These are phyloP conservation scores for Rhagonycha fulva DNA, from an alignment of 2,888 invertebrate species.

Conservation along the genomic window DNA sequence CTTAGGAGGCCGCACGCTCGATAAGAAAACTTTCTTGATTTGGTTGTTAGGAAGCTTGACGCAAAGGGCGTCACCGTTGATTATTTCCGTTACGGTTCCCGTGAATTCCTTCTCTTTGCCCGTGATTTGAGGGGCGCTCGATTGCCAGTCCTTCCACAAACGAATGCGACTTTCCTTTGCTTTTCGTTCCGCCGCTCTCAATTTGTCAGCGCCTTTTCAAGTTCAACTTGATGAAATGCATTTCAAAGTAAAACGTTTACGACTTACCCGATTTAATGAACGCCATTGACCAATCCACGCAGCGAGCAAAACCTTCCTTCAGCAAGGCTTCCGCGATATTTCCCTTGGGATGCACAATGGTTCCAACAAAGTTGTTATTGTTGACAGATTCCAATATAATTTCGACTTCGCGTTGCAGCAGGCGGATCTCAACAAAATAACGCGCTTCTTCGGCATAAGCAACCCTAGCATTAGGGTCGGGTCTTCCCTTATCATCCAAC, in stretches of 20 bases:
- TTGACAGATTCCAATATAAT: conserved; percentile 90
- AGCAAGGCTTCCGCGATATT: conserved; percentile 91
- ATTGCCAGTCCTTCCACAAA: conserved; percentile 91
- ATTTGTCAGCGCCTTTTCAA: conserved; percentile 80
- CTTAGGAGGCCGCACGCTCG: conserved; percentile 93
- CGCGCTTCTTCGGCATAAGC: conserved; percentile 89
- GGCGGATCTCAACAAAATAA: conserved; percentile 88
- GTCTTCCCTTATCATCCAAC: conserved; percentile 71
- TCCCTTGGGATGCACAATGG: conserved; percentile 86
- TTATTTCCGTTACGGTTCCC: conserved; percentile 86
- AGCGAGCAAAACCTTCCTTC: conserved; percentile 88
- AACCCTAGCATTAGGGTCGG: conserved; percentile 68
- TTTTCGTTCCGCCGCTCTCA: conserved; percentile 80
- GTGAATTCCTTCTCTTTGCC: conserved; percentile 81
- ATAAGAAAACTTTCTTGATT: conserved; percentile 90
- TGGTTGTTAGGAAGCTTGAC: conserved; percentile 80
- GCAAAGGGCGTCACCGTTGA: conserved; percentile 91
- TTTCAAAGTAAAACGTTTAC: too few relatives aligned
- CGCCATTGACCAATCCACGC: conserved; percentile 92
- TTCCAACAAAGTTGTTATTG: conserved; percentile 92
- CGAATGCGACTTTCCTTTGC: conserved; percentile 88
- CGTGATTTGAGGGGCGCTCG: conserved; percentile 71
- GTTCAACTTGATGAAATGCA: too few relatives aligned
- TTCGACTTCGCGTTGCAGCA: conserved; percentile 90
- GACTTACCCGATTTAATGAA: conserved; percentile 68